Percentiles rank a stretch among this genome's conserved stretches.
These are phyloP conservation scores for Ligdia adustata DNA, from an alignment of 2,888 invertebrate genomes.

Conservation along the genomic window DNA sequence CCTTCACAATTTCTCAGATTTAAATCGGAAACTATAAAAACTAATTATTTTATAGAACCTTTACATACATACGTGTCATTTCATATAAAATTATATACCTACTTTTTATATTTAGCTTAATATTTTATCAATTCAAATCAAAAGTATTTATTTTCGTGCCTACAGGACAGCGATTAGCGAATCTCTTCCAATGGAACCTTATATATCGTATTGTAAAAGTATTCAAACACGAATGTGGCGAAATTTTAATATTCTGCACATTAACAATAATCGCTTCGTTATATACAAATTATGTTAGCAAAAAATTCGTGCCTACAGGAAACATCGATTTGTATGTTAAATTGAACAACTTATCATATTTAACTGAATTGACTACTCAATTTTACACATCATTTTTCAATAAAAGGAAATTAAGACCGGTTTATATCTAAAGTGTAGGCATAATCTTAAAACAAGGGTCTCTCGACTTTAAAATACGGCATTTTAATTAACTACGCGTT, in stretches of 20 bases:
- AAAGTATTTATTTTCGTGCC: no score
- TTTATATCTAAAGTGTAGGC: conserved; percentile 7
- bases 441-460: conserved; percentile 40
- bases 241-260: neutral
- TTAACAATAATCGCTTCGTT: neutral
- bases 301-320: neutral
- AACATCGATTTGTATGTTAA: conserved; percentile 3
- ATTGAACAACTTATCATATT: conserved; percentile 1
- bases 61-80: no score
- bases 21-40: no score
- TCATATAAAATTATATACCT: no score
- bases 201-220: no score
- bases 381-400: conserved; percentile 5
- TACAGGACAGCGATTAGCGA: no score
- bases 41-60: no score
- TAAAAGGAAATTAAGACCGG: neutral
- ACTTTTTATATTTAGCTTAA: no score
- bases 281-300: neutral
- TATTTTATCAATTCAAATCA: no score
- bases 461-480: conserved; percentile 48
- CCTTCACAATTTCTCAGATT: conserved; percentile 10
- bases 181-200: no score
- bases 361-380: conserved; percentile 5
- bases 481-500: conserved; percentile 50
- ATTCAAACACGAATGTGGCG: no score